Evolutionary conservation across 2,888 invertebrate genomes (phyloP), one percentile per base, ranked within the genome.

Genomic region (Adelognathus sp.): DNA sequence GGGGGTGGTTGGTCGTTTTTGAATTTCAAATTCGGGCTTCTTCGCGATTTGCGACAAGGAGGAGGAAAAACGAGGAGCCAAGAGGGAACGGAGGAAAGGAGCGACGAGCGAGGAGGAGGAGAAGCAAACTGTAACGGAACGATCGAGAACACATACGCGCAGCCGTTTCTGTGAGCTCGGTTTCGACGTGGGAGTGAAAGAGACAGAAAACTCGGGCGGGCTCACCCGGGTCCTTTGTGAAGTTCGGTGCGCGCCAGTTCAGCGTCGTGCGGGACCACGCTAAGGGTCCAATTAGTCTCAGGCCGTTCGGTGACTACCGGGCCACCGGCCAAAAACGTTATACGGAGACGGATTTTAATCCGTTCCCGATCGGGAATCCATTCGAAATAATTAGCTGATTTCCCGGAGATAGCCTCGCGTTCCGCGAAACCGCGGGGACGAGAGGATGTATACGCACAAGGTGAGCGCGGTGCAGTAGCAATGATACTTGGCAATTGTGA

Each of bases 361-460:
- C 88, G 84, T 76, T 73, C 84, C 83, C 87, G 90, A 90, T 89
- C 88, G 89, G 84, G 89, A 88, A 89, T 86, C 89, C 90, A 90
- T 90, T 90, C 88, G 88, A 91, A 91, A 91, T 91, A 91, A 91
- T 91, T 91, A 91, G 90, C 90, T 89, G 91, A 91, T 91, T 87
- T 84, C 82, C 83, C 83, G 78, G 83, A 88, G 89, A 90, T 90
- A 89, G 80, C n/a, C n/a, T n/a, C n/a, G n/a, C 75, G 79, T 86
- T 86, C 85, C 84, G 82, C 83, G 81, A 81, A 82, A 74, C 67
- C 63, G 74, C 74, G 78, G 70, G 63, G 58, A 71, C 56, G 56
- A 56, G 61, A 41, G 70, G 36, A 64, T 64, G n/a, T n/a, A n/a
- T n/a, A n/a, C n/a, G n/a, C n/a, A 39, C 41, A 67, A 67, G 6